These are phyloP conservation scores for Amiota communis DNA, from an alignment of 2,888 invertebrate species.

Conservation along the genomic window DNA sequence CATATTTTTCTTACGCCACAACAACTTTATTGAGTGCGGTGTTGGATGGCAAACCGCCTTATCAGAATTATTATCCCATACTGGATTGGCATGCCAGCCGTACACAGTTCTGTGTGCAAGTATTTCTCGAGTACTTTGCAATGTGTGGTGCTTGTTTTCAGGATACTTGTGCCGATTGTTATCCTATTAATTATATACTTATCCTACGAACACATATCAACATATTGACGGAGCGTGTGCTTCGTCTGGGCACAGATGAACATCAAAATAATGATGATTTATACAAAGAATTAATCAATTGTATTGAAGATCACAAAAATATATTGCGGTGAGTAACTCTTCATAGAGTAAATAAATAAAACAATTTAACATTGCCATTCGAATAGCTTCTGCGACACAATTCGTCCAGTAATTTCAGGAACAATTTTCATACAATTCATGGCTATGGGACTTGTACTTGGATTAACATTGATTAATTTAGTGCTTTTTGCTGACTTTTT, in stretches of 20 bases:
- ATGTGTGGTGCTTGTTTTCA: slow-evolving; percentile 56
- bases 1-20: slow-evolving; percentile 50
- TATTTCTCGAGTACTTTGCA: slow-evolving; percentile 52
- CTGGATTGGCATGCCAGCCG: slow-evolving; percentile 56
- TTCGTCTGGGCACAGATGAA: slow-evolving; percentile 47
- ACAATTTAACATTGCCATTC: background rate
- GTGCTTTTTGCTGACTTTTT: slow-evolving; percentile 36
- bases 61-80: slow-evolving; percentile 58
- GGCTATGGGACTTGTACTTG: slow-evolving; percentile 41
- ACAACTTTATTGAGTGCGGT: slow-evolving; percentile 50
- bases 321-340: slow-evolving; percentile 52
- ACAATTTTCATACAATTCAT: slow-evolving; percentile 48
- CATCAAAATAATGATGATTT: slow-evolving; percentile 44
- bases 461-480: slow-evolving; percentile 43
- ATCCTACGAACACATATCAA: slow-evolving; percentile 56
- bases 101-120: slow-evolving; percentile 49
- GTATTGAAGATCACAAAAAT: slow-evolving; percentile 57
- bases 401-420: slow-evolving; percentile 45
- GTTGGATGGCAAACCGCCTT: slow-evolving; percentile 52
- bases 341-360: slow-evolving; percentile 39
- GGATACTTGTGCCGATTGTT: slow-evolving; percentile 57
- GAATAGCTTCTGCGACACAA: slow-evolving; percentile 36
- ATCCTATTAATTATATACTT: slow-evolving; percentile 55
- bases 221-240: slow-evolving; percentile 52
- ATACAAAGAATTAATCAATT: slow-evolving; percentile 49